Evolutionary conservation across 2,797 vertebrate genomes (phyloP), one percentile per base, ranked within the genome.

Genomic region (Phaenicophaeus curvirostris): DNA sequence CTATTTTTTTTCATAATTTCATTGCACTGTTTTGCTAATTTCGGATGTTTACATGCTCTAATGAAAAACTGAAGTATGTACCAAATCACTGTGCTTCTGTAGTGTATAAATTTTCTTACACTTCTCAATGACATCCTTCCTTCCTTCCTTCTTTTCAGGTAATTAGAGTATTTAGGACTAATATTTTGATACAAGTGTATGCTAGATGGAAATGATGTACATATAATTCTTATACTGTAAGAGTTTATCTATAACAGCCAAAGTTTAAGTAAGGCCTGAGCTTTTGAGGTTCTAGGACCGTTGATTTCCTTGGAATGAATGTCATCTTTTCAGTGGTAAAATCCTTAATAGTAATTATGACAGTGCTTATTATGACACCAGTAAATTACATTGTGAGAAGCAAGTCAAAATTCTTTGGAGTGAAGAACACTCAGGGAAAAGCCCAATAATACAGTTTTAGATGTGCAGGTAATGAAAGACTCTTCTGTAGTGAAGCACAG

Each of bases 1-100:
- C 12, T 21, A 8, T 5, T 28, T 35, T 46, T 19, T 33, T 31
- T n/a, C n/a, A 13, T 44, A 27, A 46, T 14, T 55, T 86, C 24
- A 35, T 81, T 93, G 46, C 41, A 33, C 25, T 15, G 8, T 79
- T 95, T 85, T 87, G 42, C 83, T 75, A 53, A 55, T 68, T 73
- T 41, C 41, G 85, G 82, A 19, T 8, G 2, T 58, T 80, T 54
- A 27, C 3, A 14, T 44, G 28, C 20, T 58, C 9, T 13, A 48
- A 35, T 14, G 11, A 62, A 63, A 50, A 85, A 51, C n/a, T 50
- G 53, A 66, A 27, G 15, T 84, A 84, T 13, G 6, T 39, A 58
- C 12, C 15, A 69, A 86, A 54, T 46, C 24, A 50, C 48, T 39
- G 39, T 39, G 39, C 39, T 39, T 54, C 24, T 50, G 7, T 61